phyloP scores from a whole-genome alignment of 2,797 vertebrate genomes.

The Pangasius larnaudii region DNA sequence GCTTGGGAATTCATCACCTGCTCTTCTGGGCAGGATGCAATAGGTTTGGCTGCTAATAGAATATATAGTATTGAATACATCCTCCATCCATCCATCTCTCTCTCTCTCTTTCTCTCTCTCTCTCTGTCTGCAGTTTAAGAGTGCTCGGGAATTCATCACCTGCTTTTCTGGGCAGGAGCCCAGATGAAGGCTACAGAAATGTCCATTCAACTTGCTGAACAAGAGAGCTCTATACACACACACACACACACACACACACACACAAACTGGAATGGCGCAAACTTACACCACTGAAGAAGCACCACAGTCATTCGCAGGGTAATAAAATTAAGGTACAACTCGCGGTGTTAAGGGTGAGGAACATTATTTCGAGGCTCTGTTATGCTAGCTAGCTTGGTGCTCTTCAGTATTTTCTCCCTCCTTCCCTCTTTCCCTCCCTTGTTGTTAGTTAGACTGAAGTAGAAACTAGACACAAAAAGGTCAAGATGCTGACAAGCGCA shows the following conservation, averaged over 20 bases:
- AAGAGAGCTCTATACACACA: slow-evolving; percentile 47
- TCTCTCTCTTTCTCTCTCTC: not conserved
- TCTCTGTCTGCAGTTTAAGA: slow-evolving; percentile 26
- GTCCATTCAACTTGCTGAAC: slow-evolving; percentile 54
- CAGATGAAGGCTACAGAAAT: slow-evolving; percentile 58
- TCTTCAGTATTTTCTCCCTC: not conserved
- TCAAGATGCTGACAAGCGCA: not conserved
- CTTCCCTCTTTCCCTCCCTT: no score
- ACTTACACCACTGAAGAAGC: slow-evolving; percentile 24
- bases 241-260: slow-evolving; percentile 9
- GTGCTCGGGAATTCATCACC: slow-evolving; percentile 57
- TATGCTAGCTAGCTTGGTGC: not conserved
- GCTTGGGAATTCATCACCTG: slow-evolving; percentile 59
- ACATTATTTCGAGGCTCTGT: not conserved
- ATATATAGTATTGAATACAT: no score
- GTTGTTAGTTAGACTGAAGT: not conserved
- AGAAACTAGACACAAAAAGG: not conserved
- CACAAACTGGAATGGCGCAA: slow-evolving; percentile 44
- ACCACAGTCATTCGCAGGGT: not conserved
- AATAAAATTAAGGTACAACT: not conserved
- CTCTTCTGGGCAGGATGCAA: slow-evolving; percentile 45
- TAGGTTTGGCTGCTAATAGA: not conserved
- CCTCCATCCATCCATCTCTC: not conserved
- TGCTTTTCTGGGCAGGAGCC: slow-evolving; percentile 61
- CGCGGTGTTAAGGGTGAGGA: not conserved